These are phyloP conservation scores for Pachycephus smyrnensis DNA, from an alignment of 2,888 invertebrate genomes.

Conservation along the genomic window DNA sequence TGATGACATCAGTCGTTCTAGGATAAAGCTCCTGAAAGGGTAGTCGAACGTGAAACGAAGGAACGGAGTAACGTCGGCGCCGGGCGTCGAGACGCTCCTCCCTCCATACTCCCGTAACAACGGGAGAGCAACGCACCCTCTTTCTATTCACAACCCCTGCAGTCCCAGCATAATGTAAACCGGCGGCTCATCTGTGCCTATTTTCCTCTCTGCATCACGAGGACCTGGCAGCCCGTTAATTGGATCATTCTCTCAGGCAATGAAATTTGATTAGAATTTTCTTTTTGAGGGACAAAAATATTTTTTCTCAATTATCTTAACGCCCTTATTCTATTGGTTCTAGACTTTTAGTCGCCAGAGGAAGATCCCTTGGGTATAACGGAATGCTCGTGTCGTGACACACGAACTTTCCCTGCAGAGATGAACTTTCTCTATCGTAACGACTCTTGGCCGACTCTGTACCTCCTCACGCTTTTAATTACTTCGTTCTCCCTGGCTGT, in stretches of 20 bases:
- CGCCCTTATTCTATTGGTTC: not conserved
- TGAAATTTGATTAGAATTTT: too few relatives aligned
- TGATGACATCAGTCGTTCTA: conserved; percentile 33
- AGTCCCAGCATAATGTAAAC: not conserved
- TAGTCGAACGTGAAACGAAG: not conserved
- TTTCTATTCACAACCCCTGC: not conserved
- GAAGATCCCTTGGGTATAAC: too few relatives aligned
- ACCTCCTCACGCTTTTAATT: not conserved
- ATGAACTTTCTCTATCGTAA: not conserved
- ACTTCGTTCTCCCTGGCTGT: not conserved
- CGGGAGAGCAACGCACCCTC: not conserved
- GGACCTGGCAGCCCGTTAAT: not conserved
- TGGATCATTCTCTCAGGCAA: not conserved
- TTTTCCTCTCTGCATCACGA: not conserved
- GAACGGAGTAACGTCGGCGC: conserved; percentile 25
- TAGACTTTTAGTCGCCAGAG: not conserved
- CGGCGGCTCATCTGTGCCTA: too few relatives aligned
- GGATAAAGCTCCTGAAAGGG: conserved; percentile 30
- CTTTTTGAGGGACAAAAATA: not conserved
- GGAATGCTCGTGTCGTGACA: not conserved
- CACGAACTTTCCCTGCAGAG: not conserved
- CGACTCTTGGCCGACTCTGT: not conserved
- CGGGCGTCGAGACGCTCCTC: conserved; percentile 35
- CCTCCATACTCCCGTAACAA: conserved; percentile 3
- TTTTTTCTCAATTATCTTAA: not conserved